phyloP scores from a whole-genome alignment of 2,113 vertebrate genomes.

The Cygnus atratus region DNA sequence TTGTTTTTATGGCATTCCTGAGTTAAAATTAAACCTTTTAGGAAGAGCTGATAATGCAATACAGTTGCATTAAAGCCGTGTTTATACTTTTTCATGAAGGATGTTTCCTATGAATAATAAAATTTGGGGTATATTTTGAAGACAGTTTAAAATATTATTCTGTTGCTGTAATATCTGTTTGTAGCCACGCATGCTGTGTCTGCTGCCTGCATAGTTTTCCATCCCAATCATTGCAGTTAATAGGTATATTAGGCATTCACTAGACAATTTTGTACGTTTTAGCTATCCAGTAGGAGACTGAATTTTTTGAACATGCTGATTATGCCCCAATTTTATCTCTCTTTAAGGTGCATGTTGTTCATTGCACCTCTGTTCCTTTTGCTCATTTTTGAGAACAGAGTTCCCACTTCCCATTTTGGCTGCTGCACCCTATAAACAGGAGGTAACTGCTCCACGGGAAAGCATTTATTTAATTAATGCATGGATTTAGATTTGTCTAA shows the following conservation, averaged over 20 bases:
- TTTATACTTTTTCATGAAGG: constrained; percentile 57
- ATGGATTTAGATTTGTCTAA: neutral
- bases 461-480: neutral
- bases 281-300: neutral
- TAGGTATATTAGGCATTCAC: neutral
- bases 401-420: neutral
- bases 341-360: neutral
- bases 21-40: constrained; percentile 74
- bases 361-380: neutral
- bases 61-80: constrained; percentile 48
- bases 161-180: constrained; percentile 4
- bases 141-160: constrained; percentile 54
- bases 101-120: constrained; percentile 63
- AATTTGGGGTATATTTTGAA: constrained; percentile 48
- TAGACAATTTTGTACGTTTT: neutral
- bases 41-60: constrained; percentile 57
- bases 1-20: constrained; percentile 67
- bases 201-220: neutral
- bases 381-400: neutral
- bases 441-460: neutral
- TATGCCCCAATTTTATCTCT: neutral
- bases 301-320: neutral
- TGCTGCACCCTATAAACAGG: neutral
- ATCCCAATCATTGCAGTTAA: neutral
- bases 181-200: neutral